Conservation (phyloP, 1,140 invertebrate species). For the Bactericera cockerelli region DNA sequence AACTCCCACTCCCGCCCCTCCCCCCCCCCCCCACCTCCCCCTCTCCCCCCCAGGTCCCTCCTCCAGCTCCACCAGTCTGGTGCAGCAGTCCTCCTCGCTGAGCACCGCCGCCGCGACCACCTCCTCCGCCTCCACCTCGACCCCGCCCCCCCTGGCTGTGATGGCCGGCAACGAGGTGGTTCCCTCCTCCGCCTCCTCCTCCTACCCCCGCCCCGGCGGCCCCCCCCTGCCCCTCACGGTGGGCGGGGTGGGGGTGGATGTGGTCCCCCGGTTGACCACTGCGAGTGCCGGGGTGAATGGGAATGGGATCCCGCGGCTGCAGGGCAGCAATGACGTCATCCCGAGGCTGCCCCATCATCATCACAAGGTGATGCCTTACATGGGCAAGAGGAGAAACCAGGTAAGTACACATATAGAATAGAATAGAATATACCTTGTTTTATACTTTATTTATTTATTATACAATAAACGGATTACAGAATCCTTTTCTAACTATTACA, state of each 20-base stretch:
- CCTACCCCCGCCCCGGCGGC: slow-evolving; percentile 23
- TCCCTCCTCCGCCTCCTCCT: slow-evolving; percentile 24
- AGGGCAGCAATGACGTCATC: neutral
- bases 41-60: no score
- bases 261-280: slow-evolving; percentile 1
- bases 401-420: neutral
- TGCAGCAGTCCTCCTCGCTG: no score
- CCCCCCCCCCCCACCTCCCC: no score
- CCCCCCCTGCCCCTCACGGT: neutral
- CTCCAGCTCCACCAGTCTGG: no score
- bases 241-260: neutral
- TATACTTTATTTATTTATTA: no score
- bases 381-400: neutral
- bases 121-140: slow-evolving; percentile 30
- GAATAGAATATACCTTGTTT: no score
- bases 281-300: neutral
- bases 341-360: slow-evolving; percentile 1
- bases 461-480: no score
- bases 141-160: slow-evolving; percentile 31
- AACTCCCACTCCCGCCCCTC: no score
- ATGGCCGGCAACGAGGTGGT: slow-evolving; percentile 39
- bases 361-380: neutral
- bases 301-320: neutral
- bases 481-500: no score
- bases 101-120: neutral